Conservation (phyloP, 2,797 vertebrate genomes). For the Parauchenoglanis punctatus region DNA sequence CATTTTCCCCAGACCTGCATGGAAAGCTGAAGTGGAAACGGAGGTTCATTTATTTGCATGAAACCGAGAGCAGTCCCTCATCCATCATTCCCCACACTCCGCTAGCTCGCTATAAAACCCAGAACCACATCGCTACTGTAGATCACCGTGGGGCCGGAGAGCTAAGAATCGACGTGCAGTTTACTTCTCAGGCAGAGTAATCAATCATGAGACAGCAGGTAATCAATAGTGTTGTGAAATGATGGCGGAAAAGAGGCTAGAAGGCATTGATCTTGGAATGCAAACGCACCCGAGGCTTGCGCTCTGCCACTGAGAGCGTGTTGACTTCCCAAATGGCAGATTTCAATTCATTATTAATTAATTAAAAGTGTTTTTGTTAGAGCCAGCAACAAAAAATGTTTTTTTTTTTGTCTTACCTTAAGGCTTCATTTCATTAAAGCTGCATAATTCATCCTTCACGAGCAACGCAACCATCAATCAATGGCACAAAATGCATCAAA, state of each 20-base stretch:
- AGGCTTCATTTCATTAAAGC: conserved; percentile 53
- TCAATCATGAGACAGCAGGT: conserved; percentile 73
- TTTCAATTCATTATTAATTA: not conserved
- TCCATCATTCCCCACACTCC: conserved; percentile 71
- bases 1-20: conserved; percentile 60
- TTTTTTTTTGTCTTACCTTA: conserved; percentile 47
- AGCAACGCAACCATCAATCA: conserved; percentile 45
- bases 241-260: conserved; percentile 64
- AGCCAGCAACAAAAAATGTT: not conserved
- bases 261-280: conserved; percentile 70
- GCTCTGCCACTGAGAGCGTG: conserved; percentile 20
- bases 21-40: conserved; percentile 74
- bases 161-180: conserved; percentile 47
- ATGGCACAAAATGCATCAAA: conserved; percentile 18
- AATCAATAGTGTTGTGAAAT: conserved; percentile 78
- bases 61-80: conserved; percentile 69
- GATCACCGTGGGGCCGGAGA: not conserved
- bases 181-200: conserved; percentile 65
- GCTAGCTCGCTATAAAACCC: conserved; percentile 46
- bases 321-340: conserved; percentile 21
- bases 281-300: conserved; percentile 62
- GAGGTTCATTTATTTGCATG: conserved; percentile 76
- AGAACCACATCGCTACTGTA: conserved; percentile 51
- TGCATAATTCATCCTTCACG: not conserved
- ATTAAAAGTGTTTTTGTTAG: not conserved